Evolutionary conservation across 1,140 invertebrate species (phyloP).

Genomic region (Aphis craccivora): DNA sequence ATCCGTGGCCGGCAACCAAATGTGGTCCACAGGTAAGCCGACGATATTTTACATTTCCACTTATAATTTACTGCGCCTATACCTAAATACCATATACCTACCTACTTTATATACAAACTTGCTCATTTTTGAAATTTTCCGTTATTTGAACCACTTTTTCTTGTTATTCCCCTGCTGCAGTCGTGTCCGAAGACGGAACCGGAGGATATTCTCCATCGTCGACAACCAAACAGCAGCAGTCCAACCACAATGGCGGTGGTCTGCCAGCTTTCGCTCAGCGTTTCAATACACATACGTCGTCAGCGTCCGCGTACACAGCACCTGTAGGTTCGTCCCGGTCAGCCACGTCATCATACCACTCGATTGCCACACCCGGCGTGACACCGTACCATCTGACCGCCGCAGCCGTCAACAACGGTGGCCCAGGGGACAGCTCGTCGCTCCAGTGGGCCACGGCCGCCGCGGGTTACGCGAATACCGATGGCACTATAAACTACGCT

Average conservation of each 20-base stretch:
- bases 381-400: neutral
- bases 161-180: neutral
- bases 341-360: conserved; percentile 29
- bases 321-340: conserved; percentile 10
- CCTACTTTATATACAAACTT: neutral
- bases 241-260: neutral
- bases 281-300: conserved; percentile 33
- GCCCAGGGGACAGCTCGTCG: neutral
- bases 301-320: conserved; percentile 21
- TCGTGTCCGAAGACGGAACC: conserved; percentile 5
- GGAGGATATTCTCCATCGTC: conserved; percentile 36
- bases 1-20: conserved; percentile 38
- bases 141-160: neutral
- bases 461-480: conserved; percentile 41
- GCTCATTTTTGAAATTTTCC: neutral
- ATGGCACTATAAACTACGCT: conserved; percentile 51
- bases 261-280: conserved; percentile 42
- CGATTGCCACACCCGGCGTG: conserved; percentile 5
- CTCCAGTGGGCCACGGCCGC: conserved; percentile 21
- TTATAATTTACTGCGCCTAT: neutral
- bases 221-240: neutral
- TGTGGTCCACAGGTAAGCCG: conserved; percentile 50
- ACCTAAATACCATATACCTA: neutral
- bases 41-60: neutral
- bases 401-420: conserved; percentile 67